Base-by-base conservation (phyloP, 2,797 vertebrate genomes). In the Hipposideros larvatus region DNA sequence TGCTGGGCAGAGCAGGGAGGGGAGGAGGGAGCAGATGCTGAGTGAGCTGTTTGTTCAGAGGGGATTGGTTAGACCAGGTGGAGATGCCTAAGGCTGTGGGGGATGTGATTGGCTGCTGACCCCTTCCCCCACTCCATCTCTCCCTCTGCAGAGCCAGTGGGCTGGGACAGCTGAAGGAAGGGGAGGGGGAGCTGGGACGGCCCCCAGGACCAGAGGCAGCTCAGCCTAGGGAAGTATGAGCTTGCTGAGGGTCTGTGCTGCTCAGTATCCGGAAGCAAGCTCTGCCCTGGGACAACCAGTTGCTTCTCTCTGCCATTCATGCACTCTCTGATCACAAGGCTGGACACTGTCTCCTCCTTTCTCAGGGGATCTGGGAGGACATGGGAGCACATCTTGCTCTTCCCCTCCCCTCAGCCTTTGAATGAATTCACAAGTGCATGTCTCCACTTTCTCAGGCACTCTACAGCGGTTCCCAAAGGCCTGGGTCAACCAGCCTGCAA, bases 1-100 rank as follows among this genome's bases (percentile, higher is more conserved):
- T 97, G 96, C 96, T 95, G 92, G 92, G 97, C 92, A 97, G 96
- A 96, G 86, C 46, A 96, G 70, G 63, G 74, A 71, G 92, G 82
- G 94, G 89, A 92, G 87, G 94, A 90, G 90, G 41, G 79, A 94
- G 82, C 68, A 91, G 92, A 73, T 55, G 74, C 95, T 46, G 82
- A 74, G 61, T 9, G 86, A 91, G 91, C 77, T 89, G 51, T 78
- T 70, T 96, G 57, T 91, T 48, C 83, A 46, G 73, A 95, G 46
- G 57, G 82, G 95, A 97, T 96, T 94, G 96, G 90, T 86, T 89
- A 74, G 43, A 59, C 70, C 94, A 96, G 95, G 96, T 97, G 94
- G 83, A 87, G 93, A 96, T 71, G 97, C 87, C 77, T 96, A 61
- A 83, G 93, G 85, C 73, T 91, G 82, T 68, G 24, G 61, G 79